A percentile compares a stretch with the other conserved stretches of the same genome.
phyloP scores from a whole-genome alignment of 2,888 invertebrate genomes.

The Spatulosminthurus flaviceps region DNA sequence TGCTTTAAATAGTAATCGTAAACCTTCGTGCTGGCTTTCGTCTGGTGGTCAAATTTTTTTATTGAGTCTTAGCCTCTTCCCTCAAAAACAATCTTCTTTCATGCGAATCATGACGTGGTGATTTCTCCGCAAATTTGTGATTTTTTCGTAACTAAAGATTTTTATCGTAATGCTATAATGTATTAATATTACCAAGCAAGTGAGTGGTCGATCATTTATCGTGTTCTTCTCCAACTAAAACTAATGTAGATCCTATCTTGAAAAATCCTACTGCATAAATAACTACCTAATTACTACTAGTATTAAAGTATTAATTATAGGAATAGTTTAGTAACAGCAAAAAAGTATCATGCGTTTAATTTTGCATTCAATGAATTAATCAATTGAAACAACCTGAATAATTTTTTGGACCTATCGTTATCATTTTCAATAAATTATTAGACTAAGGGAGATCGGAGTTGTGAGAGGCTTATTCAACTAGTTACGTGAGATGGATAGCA shows the following conservation, averaged over 20 bases:
- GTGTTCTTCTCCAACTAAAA: not conserved
- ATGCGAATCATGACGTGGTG: conserved; percentile 13
- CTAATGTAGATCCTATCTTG: not conserved
- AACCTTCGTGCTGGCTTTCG: not conserved
- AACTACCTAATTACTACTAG: too few species aligned
- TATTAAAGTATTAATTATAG: too few species aligned
- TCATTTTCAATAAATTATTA: too few species aligned
- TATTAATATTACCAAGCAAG: not conserved
- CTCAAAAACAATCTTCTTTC: not conserved
- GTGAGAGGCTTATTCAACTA: too few species aligned
- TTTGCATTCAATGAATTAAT: too few species aligned
- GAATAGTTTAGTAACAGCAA: not conserved
- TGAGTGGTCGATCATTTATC: not conserved
- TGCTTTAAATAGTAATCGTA: not conserved
- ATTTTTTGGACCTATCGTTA: too few species aligned
- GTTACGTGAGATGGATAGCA: too few species aligned
- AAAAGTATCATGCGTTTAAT: too few species aligned
- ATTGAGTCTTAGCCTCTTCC: not conserved
- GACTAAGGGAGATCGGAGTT: too few species aligned
- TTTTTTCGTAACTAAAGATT: conserved; percentile 7
- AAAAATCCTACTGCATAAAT: not conserved
- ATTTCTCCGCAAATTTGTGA: not conserved
- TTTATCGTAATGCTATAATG: too few species aligned
- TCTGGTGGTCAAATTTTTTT: not conserved
- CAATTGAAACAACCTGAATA: too few species aligned